Base-by-base conservation (phyloP, 2,797 vertebrate genomes). In the Ptychadena robeensis region DNA sequence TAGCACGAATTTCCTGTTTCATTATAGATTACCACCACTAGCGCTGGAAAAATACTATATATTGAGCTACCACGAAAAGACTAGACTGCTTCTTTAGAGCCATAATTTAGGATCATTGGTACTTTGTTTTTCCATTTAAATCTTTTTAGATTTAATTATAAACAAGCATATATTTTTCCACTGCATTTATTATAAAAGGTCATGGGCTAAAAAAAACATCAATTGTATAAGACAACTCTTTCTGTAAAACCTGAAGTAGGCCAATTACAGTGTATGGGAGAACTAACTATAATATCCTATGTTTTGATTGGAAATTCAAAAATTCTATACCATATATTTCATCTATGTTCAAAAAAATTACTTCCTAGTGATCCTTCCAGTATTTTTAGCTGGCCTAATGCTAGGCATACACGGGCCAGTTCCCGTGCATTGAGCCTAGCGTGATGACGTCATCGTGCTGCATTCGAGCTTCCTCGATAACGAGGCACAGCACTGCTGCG, bases 1-100 rank as follows among this genome's bases (percentile, higher is more conserved):
- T 84, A 80, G 71, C 61, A 75, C 74, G 64, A 84, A 75, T 84
- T 83, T 82, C 81, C 81, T 82, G 81, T 64, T 69, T 68, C 61
- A 73, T 76, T 67, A 70, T 70, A 73, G 81, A 70, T 77, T 70
- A 70, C 73, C 73, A 76, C 81, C 73, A 70, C 38, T 82, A 48
- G 73, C 22, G 73, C 31, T 75, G 66, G 34, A 44, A 63, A 67
- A 0, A 27, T 69, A 44, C 80, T 65, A 75, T 75, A 82, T 38
- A 59, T n/a, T 31, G 12, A 37, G 14, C 10, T 67, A n/a, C 2
- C 9, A 59, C 8, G 32, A 66, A 28, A 27, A 28, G 22, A 65
- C 66, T 12, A 27, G 28, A 30, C 25, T 48, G 48, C 44, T 14
- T 30, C 44, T 15, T 63, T 15, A 65, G 12, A 64, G 73, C 61